phyloP scores from a whole-genome alignment of 2,113 vertebrate genomes.

The Acanthochromis polyacanthus region DNA sequence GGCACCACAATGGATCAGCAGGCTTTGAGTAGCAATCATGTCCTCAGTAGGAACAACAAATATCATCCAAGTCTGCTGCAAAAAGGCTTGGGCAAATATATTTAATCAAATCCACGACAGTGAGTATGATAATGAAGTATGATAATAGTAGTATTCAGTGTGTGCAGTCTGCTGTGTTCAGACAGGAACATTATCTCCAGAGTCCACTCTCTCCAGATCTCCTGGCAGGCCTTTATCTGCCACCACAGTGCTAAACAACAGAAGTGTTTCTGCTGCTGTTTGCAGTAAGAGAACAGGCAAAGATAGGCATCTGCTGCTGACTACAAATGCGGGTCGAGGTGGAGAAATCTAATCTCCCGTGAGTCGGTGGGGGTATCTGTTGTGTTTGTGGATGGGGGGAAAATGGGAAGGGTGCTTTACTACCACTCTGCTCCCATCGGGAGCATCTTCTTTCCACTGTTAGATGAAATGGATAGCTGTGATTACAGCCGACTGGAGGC shows the following conservation, averaged over 20 bases:
- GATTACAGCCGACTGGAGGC: constrained; percentile 58
- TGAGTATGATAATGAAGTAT: no score
- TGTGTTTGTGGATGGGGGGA: constrained; percentile 16
- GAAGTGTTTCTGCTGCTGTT: constrained; percentile 68
- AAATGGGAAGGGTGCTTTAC: constrained; percentile 21
- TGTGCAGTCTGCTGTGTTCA: no score
- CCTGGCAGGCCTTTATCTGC: constrained; percentile 53
- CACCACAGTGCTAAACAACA: constrained; percentile 66
- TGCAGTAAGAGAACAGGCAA: constrained; percentile 49
- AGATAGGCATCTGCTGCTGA: constrained; percentile 75
- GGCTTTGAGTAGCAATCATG: no score
- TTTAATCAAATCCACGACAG: no score
- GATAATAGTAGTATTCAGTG: no score
- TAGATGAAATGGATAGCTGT: constrained; percentile 78
- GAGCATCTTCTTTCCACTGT: constrained; percentile 73
- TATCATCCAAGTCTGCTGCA: no score
- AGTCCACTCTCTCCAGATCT: not conserved
- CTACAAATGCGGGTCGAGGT: constrained; percentile 42
- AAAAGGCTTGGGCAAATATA: no score
- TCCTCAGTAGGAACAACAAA: no score
- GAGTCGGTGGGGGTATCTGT: constrained; percentile 5
- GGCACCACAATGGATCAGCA: no score
- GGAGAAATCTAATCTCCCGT: constrained; percentile 58
- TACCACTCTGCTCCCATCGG: constrained; percentile 66
- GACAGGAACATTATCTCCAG: constrained; percentile 19